Conservation (phyloP, 2,797 vertebrate genomes). For the Coreius guichenoti region DNA sequence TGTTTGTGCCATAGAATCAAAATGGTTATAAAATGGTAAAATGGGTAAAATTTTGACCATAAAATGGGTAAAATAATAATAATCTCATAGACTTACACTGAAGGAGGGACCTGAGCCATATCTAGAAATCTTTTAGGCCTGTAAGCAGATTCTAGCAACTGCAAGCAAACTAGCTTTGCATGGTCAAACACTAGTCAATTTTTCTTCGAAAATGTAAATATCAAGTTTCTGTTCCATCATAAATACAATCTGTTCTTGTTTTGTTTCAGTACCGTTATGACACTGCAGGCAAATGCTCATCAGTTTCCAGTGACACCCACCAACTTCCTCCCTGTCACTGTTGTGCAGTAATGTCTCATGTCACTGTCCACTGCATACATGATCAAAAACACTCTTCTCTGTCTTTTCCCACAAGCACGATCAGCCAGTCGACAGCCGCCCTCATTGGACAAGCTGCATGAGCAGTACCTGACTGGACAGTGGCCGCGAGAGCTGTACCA, state of each 20-base stretch:
- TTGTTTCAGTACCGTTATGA: conserved; percentile 8
- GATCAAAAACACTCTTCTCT: neutral
- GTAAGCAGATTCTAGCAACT: neutral
- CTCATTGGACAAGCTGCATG: conserved; percentile 93
- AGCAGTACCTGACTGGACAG: conserved; percentile 95
- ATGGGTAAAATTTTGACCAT: neutral
- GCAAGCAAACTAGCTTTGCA: neutral
- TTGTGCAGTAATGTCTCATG: neutral
- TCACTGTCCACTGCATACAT: neutral
- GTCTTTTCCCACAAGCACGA: conserved; percentile 5
- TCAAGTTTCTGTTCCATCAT: conserved; percentile 2
- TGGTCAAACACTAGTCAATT: neutral
- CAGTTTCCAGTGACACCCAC: conserved; percentile 30
- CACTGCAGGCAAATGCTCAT: neutral
- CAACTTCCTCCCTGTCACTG: conserved; percentile 12
- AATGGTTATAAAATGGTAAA: no score
- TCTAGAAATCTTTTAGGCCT: neutral
- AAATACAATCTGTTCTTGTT: conserved; percentile 10
- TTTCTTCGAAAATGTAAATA: conserved; percentile 15
- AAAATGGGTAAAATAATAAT: neutral
- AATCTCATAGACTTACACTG: neutral
- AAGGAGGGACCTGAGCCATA: no score
- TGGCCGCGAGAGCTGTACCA: conserved; percentile 93
- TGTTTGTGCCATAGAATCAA: neutral
- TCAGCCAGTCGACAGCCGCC: conserved; percentile 86